Base-by-base conservation (phyloP, 2,888 invertebrate species). In the Schizotus pectinicornis region DNA sequence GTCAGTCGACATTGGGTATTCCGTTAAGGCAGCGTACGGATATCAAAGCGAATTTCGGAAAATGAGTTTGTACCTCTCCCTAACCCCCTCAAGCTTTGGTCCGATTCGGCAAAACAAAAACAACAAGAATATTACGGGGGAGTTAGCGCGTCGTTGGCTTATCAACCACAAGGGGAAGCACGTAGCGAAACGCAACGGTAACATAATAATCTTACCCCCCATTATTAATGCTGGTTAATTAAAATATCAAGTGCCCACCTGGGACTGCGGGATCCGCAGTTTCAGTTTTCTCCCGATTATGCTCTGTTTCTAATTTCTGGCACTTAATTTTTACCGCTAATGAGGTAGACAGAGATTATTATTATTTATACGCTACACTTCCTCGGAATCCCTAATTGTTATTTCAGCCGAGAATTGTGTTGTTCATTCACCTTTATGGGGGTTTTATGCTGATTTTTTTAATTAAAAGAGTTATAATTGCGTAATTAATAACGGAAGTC, bases 211-310 rank as follows among this genome's bases (percentile, higher is more conserved):
- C 72, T 69, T 67, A 63, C 66, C 70, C 67, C 65, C 69, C 66
- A 71, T 73, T 74, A 76, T 74, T 75, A 76, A 74, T 75, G 74
- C 70, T 67, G 73, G 71, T 73, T 77, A 77, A 77, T 77, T 77
- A 77, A 77, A 77, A 77, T 71, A 74, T 74, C 73, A 76, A 77
- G 74, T 69, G 72, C 74, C 68, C 77, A 74, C 75, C 71, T 71
- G 77, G 76, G 77, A 76, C 33, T 50, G 65, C 62, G 59, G 68
- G 69, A 66, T 72, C 68, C 70, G 69, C 70, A 71, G 69, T 71
- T 74, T 73, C 73, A 71, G 72, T 71, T 72, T 73, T 69, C 74
- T 73, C 74, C 65, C 67, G 74, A 74, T 74, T 74, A 73, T 71
- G 70, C 70, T 70, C 69, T 71, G 75, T 72, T 74, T 72, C 75